Evolutionary conservation across 2,113 vertebrate species (phyloP), one percentile per base, ranked within the genome.

Genomic region (Abramis brama): DNA sequence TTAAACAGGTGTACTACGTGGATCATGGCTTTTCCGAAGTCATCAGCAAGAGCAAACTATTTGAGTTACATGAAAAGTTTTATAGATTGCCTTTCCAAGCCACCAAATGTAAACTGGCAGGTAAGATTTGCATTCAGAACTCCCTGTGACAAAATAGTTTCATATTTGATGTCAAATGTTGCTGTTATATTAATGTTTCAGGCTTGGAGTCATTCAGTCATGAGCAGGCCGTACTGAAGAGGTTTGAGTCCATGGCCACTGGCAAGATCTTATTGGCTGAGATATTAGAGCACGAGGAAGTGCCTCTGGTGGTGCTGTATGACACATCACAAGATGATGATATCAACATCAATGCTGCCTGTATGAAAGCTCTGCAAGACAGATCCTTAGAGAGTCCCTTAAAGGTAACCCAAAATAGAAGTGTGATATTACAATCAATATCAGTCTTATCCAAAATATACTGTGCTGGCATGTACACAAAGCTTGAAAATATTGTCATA

Each of bases 281-380:
- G 93, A 96, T 99, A 90, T 89, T 99, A 13, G 95, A 97, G 83
- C 95, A 95, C 86, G 91, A 94, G 36, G 94, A 95, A 50, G 89
- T 89, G 74, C 98, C 98, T 36, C 91, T 97, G 39, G 95, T 97
- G n/a, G 95, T 99, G 78, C 94, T 99, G 25, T 99, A 99, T 19
- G 98, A 99, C 84, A 99, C 97, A 19, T 99, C 98, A 0, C 97
- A 98, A 89, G 98, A 99, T 80, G 97, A 99, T 1, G 98, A 99
- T 36, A 91, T 99, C 90, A 99, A 99, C 91, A 97, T 99, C 86
- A 99, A 99, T n/a, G 94, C 96, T 33, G 93, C 94, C 85, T 99
- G 98, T 91, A 90, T 97, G 91, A 98, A 96, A 92, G 94, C 95
- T 3, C 85, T 98, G 80, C 95, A 94, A 82, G 97, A 99, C 92